Percentiles rank a stretch among this genome's conserved stretches.
Conservation (phyloP, 2,113 vertebrate genomes). For the Candoia aspera region DNA sequence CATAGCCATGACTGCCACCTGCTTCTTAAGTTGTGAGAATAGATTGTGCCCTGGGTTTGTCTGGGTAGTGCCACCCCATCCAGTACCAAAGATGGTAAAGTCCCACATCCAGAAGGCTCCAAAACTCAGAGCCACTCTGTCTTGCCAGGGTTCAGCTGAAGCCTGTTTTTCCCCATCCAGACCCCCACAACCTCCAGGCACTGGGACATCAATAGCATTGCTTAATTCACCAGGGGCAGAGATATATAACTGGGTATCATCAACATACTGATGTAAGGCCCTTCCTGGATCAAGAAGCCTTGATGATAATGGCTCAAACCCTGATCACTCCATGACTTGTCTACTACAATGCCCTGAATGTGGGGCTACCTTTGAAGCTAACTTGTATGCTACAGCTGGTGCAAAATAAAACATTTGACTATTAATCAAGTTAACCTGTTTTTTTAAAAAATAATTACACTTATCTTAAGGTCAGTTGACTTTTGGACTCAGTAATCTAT, state of each 20-base stretch:
- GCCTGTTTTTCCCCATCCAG: background rate
- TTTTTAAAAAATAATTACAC: background rate
- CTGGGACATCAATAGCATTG: background rate
- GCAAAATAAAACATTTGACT: background rate
- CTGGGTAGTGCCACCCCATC: too few species aligned
- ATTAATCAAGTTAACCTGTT: background rate
- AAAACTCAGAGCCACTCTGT: background rate
- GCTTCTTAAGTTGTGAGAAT: too few species aligned
- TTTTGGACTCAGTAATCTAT: background rate
- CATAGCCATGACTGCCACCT: background rate
- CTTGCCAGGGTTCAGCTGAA: background rate
- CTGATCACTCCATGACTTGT: background rate
- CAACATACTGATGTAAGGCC: background rate
- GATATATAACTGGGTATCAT: background rate
- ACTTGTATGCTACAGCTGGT: background rate
- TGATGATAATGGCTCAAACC: background rate
- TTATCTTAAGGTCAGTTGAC: background rate
- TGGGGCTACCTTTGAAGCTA: background rate
- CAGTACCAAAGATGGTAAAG: background rate
- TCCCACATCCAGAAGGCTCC: background rate
- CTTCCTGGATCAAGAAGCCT: background rate
- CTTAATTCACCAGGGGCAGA: background rate
- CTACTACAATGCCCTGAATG: background rate
- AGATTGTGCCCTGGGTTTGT: too few species aligned
- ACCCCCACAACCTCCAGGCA: background rate